These are phyloP conservation scores for Argentina silus DNA, from an alignment of 2,797 vertebrate species.

Conservation along the genomic window DNA sequence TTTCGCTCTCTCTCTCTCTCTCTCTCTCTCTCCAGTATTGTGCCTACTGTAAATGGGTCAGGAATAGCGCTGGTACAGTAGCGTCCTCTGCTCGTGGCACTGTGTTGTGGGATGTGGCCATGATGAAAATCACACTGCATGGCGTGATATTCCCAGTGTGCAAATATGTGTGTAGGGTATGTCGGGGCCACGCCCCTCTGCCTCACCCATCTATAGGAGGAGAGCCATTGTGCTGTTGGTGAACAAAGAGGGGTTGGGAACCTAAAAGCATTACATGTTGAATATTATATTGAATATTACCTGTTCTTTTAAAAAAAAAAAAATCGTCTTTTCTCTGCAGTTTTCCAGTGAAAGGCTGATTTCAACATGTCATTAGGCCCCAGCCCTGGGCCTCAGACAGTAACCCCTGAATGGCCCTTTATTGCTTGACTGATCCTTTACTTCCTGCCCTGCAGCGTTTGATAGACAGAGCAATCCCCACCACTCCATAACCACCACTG, in stretches of 20 bases:
- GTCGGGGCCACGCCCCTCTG: not conserved
- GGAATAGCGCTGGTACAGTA: not conserved
- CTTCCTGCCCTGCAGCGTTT: not conserved
- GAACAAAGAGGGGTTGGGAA: too few relatives aligned
- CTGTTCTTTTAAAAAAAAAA: too few relatives aligned
- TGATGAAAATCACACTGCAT: not conserved
- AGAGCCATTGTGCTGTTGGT: too few relatives aligned
- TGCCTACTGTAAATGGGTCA: not conserved
- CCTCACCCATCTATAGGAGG: not conserved
- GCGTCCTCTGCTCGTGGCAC: not conserved
- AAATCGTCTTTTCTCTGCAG: too few relatives aligned
- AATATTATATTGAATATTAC: too few relatives aligned
- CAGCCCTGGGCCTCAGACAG: not conserved
- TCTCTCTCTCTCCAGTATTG: not conserved
- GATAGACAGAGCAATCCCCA: not conserved
- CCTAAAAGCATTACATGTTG: too few relatives aligned
- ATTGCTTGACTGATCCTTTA: not conserved
- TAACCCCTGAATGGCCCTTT: not conserved
- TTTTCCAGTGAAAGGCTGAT: not conserved
- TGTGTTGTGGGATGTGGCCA: not conserved
- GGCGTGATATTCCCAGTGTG: not conserved
- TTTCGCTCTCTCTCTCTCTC: not conserved
- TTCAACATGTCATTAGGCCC: not conserved
- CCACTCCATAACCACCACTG: not conserved
- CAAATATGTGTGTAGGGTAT: not conserved